Evolutionary conservation across 2,113 vertebrate genomes (phyloP), one percentile per base, ranked within the genome.

Genomic region (Trogon melanurus): DNA sequence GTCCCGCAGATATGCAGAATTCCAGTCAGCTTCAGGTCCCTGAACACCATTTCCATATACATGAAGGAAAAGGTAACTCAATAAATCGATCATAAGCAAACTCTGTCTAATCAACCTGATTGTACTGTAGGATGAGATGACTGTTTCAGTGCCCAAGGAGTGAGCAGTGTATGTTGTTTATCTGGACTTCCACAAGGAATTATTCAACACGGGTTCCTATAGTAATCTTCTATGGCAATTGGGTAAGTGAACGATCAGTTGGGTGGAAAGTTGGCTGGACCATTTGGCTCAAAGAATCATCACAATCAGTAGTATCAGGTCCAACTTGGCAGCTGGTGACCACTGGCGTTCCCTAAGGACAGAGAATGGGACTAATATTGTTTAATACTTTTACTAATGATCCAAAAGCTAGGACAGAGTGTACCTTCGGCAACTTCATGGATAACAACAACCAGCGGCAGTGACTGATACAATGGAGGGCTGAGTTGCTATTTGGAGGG

Each of bases 391-490:
- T 88, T 17, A 79, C 66, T 67, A 75, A 79, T 23, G 47, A 71
- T 51, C 17, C 47, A 71, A 90, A 91, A 85, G 27, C n/a, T n/a
- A 50, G 30, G 48, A 88, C 27, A 79, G 16, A 38, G 20, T 3
- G 44, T 72, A 67, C 66, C 51, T 85, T 71, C 79, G 71, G 79
- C n/a, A 91, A 2, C 44, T n/a, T 88, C 21, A 29, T 0, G 11
- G 58, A 12, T 47, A 85, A 67, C 36, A 90, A 41, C 38, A n/a
- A 26, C 22, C 0, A 44, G 0, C 8, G 27, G 44, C 57, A 45
- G 41, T 0, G 0, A 51, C 12, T 71, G 56, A 57, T 18, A 36
- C 0, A 5, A 48, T 36, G 57, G 20, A 85, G 14, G 18, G 53
- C 56, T 75, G n/a, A 70, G 47, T 0, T 75, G 26, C 70, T 81